Percentiles rank a stretch among this genome's conserved stretches.
Conservation (phyloP, 2,797 vertebrate genomes). For the Channallabes apus region DNA sequence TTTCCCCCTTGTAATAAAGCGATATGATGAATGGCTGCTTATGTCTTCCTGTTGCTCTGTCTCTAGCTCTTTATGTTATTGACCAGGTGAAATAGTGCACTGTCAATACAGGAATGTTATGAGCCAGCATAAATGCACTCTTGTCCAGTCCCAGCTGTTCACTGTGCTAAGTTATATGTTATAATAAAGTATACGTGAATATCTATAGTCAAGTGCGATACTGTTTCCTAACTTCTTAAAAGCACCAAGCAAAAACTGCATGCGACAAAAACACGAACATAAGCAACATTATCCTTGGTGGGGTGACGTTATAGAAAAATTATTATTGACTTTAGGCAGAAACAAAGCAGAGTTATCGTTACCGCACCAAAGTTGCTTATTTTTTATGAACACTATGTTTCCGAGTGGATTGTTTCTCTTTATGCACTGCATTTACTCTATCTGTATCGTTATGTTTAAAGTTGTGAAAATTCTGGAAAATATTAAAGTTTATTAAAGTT, state of each 20-base stretch:
- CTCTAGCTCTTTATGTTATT: conserved; percentile 53
- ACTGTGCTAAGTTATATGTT: conserved; percentile 46
- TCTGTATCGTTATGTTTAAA: background rate
- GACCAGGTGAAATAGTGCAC: conserved; percentile 42
- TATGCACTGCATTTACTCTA: background rate
- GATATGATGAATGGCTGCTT: conserved; percentile 50
- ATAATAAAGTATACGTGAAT: conserved; percentile 20
- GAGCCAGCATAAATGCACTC: conserved; percentile 53
- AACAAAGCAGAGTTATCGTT: background rate
- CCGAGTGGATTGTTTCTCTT: background rate
- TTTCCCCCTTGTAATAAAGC: conserved; percentile 52
- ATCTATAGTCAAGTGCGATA: background rate
- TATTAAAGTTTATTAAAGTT: background rate
- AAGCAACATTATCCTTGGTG: background rate
- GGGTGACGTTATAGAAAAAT: background rate
- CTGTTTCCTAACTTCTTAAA: background rate
- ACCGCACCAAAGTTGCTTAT: background rate
- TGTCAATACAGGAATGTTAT: conserved; percentile 42
- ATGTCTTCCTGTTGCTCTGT: conserved; percentile 37
- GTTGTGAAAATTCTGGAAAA: background rate
- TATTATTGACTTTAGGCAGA: background rate
- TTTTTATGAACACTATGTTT: background rate
- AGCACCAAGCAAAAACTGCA: background rate
- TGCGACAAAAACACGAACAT: background rate
- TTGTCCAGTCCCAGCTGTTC: conserved; percentile 45